A percentile compares a stretch with the other conserved stretches of the same genome.
phyloP scores from a whole-genome alignment of 2,888 invertebrate genomes.

The Oscheius sp. region DNA sequence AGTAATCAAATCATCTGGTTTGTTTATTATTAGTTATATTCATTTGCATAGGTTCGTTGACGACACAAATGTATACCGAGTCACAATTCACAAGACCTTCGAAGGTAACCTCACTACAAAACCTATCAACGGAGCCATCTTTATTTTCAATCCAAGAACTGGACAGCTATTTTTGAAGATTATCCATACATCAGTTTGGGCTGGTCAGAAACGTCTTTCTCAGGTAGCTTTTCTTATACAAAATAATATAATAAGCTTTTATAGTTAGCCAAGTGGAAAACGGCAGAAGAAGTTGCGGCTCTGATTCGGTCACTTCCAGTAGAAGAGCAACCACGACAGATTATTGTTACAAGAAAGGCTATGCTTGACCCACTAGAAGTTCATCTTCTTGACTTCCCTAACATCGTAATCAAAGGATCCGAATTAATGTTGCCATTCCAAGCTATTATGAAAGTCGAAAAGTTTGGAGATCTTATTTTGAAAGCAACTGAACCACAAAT shows the following conservation, averaged over 20 bases:
- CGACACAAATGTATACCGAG: constrained; percentile 98
- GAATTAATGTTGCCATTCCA: constrained; percentile 98
- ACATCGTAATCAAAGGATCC: constrained; percentile 99
- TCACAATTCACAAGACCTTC: constrained; percentile 99
- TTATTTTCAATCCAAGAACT: constrained; percentile 98
- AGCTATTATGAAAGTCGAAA: constrained; percentile 80
- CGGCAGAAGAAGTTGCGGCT: constrained; percentile 99
- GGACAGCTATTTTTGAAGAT: constrained; percentile 97
- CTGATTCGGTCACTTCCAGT: constrained; percentile 97
- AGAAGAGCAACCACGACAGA: constrained; percentile 99
- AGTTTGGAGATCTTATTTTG: constrained; percentile 96
- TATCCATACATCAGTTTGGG: constrained; percentile 99
- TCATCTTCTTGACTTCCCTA: constrained; percentile 98
- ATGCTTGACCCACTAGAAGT: constrained; percentile 99
- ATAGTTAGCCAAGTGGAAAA: constrained; percentile 97
- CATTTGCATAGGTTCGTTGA: constrained; percentile 85
- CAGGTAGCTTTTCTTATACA: constrained; percentile 75
- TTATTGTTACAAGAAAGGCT: constrained; percentile 98
- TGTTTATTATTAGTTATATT: constrained; percentile 39
- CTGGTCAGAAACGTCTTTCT: constrained; percentile 98
- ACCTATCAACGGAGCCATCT: constrained; percentile 99
- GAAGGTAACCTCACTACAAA: constrained; percentile 99
- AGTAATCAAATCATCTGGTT: constrained; percentile 99
- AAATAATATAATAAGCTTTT: not conserved
- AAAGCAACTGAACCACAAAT: constrained; percentile 99